Conservation (phyloP, 2,888 invertebrate genomes). For the Encarsia formosa region DNA sequence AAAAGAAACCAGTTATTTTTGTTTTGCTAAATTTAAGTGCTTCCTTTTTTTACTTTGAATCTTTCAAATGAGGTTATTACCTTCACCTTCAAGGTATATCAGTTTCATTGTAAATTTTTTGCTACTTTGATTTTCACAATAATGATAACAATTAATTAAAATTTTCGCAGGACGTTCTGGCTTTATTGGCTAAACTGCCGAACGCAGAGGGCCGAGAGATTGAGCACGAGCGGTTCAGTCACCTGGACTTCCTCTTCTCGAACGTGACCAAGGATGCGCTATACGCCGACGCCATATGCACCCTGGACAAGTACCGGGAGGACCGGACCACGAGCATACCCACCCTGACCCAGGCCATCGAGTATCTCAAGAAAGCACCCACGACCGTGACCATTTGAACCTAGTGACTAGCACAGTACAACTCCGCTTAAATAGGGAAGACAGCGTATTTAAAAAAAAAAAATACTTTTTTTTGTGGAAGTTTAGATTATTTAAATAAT, state of each 20-base stretch:
- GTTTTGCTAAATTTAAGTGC: no score
- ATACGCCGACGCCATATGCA: slow-evolving; percentile 27
- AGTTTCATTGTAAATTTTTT: no score
- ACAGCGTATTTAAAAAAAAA: no score
- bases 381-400: slow-evolving; percentile 18
- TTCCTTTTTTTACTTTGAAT: no score
- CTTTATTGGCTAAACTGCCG: slow-evolving; percentile 26
- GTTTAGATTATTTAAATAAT: no score
- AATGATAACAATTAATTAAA: no score
- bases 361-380: slow-evolving; percentile 14
- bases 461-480: no score
- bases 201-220: slow-evolving; percentile 28
- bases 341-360: slow-evolving; percentile 6
- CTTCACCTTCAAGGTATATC: no score
- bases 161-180: slow-evolving; percentile 30
- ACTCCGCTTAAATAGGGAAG: not conserved
- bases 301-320: slow-evolving; percentile 3
- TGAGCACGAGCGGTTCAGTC: slow-evolving; percentile 30
- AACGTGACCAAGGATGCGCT: slow-evolving; percentile 27
- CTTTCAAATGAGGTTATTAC: no score
- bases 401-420: not conserved
- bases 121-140: no score
- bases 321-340: not conserved
- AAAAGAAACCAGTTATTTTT: no score
- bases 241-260: slow-evolving; percentile 33